Conservation (phyloP, 1,140 invertebrate species). For the Piezodorus guildinii region DNA sequence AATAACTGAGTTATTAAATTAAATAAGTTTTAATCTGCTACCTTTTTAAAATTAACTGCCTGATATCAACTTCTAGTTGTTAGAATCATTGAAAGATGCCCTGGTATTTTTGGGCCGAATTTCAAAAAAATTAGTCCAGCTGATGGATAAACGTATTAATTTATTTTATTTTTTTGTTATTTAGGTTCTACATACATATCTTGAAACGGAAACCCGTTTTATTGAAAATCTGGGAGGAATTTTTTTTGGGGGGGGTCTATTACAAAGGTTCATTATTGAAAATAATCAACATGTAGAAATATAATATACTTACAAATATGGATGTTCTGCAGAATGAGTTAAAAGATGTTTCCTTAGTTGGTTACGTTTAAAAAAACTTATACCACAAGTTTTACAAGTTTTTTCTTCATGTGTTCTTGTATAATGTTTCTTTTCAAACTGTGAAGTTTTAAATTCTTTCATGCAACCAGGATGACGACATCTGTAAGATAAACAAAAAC, state of each 20-base stretch:
- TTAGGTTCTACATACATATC: too few species aligned
- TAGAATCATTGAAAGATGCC: too few species aligned
- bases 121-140: too few species aligned
- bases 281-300: not conserved
- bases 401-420: slow-evolving; percentile 30
- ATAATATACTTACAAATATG: not conserved
- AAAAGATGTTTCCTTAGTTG: slow-evolving; percentile 14
- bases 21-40: too few species aligned
- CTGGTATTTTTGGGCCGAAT: too few species aligned
- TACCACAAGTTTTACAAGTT: slow-evolving; percentile 14
- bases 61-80: too few species aligned
- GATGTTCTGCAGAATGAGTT: not conserved
- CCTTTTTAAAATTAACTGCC: too few species aligned
- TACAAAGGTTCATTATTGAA: not conserved
- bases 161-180: too few species aligned
- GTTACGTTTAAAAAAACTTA: slow-evolving; percentile 1
- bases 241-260: not conserved
- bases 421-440: slow-evolving; percentile 31
- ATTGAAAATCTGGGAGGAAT: too few species aligned
- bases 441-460: slow-evolving; percentile 28
- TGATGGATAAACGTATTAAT: too few species aligned
- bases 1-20: too few species aligned
- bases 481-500: not conserved
- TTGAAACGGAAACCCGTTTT: too few species aligned
- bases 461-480: slow-evolving; percentile 29